phyloP scores from a whole-genome alignment of 2,113 vertebrate genomes.

The Accipiter virgatus region DNA sequence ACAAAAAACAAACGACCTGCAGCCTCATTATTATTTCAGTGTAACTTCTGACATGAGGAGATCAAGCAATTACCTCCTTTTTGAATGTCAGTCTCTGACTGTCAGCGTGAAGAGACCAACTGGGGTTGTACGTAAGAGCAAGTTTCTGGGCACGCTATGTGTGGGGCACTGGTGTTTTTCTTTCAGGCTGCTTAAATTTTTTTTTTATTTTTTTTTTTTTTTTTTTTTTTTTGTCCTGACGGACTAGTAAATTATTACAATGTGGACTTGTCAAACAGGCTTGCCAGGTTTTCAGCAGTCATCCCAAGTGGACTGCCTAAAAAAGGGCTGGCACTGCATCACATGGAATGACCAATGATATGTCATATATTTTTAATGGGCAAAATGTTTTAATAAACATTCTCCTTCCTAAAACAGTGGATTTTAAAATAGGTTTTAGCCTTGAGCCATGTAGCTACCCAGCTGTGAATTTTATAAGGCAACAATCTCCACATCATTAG shows the following conservation, averaged over 20 bases:
- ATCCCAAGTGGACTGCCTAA: constrained; percentile 66
- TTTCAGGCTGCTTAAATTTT: constrained; percentile 60
- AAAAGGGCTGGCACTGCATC: constrained; percentile 75
- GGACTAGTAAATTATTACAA: constrained; percentile 57
- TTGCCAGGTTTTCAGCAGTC: constrained; percentile 72
- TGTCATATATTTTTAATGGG: constrained; percentile 82
- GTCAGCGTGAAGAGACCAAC: constrained; percentile 24
- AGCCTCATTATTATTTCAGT: constrained; percentile 66
- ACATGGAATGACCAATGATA: constrained; percentile 78
- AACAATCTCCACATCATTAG: constrained; percentile 81
- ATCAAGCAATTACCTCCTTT: constrained; percentile 57
- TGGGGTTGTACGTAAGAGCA: constrained; percentile 3
- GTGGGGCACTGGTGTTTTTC: constrained; percentile 49
- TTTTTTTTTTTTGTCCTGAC: constrained; percentile 7
- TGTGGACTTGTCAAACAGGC: constrained; percentile 38
- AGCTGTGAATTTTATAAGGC: constrained; percentile 84
- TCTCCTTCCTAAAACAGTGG: constrained; percentile 72
- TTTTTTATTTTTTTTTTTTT: not conserved
- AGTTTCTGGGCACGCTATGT: constrained; percentile 18
- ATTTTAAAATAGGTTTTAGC: constrained; percentile 79
- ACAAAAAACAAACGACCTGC: not conserved
- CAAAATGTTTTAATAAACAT: constrained; percentile 83
- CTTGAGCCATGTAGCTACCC: constrained; percentile 83
- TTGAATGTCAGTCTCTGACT: constrained; percentile 28
- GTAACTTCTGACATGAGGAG: constrained; percentile 61